Percentiles rank a stretch among this genome's conserved stretches.
phyloP scores from a whole-genome alignment of 2,113 vertebrate species.

The Sylvia atricapilla region DNA sequence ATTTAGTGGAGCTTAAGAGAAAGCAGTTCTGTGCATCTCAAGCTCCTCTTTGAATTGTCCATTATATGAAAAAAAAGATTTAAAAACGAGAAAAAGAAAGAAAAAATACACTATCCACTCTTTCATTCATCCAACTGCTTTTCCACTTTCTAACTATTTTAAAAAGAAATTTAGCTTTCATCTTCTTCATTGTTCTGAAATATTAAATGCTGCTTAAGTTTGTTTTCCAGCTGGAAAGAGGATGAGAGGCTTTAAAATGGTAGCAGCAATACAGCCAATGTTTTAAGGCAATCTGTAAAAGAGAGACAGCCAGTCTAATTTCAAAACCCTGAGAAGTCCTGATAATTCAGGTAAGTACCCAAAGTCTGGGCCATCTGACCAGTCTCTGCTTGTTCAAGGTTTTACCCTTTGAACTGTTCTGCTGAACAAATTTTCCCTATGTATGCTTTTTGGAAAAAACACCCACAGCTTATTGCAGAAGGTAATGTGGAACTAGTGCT shows the following conservation, averaged over 20 bases:
- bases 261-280: not conserved
- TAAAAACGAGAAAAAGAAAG: not conserved
- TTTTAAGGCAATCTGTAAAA: not conserved
- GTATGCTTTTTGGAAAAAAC: not conserved
- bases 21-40: not conserved
- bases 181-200: not conserved
- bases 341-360: not conserved
- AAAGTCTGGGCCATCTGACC: not conserved
- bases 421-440: not conserved
- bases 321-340: not conserved
- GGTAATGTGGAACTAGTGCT: not conserved
- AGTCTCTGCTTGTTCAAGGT: not conserved
- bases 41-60: not conserved
- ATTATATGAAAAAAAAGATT: not conserved
- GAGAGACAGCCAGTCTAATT: not conserved
- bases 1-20: not conserved
- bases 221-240: not conserved
- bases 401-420: not conserved
- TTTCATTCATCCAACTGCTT: not conserved
- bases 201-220: not conserved
- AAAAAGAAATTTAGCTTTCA: not conserved
- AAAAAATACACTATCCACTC: not conserved
- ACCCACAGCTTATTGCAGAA: not conserved
- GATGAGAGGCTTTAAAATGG: not conserved
- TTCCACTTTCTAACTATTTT: not conserved